phyloP scores from a whole-genome alignment of 2,113 vertebrate species.

The Lipotes vexillifer region DNA sequence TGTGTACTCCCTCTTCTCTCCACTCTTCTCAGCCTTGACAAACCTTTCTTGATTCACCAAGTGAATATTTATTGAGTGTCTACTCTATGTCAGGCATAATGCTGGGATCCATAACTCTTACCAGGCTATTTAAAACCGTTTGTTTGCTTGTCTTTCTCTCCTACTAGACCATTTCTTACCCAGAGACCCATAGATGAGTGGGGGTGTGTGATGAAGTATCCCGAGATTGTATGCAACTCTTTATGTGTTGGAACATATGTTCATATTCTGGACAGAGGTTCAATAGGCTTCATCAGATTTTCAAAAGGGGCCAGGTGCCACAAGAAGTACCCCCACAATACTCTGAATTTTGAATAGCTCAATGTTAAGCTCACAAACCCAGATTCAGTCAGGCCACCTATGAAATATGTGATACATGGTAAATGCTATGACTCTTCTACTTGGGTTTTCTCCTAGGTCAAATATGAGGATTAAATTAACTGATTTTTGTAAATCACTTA shows the following conservation, averaged over 20 bases:
- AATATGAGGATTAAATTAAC: neutral
- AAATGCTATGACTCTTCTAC: neutral
- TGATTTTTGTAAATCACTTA: neutral
- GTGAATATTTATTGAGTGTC: neutral
- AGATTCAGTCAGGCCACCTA: neutral
- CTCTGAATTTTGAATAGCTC: neutral
- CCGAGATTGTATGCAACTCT: neutral
- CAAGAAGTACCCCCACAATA: neutral
- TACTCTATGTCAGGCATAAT: neutral
- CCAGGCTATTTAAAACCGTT: neutral
- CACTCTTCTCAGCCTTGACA: neutral
- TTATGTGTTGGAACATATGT: neutral
- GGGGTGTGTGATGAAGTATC: neutral
- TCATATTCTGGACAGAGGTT: neutral
- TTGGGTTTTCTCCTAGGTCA: neutral
- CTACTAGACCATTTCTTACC: neutral
- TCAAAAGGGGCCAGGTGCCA: neutral
- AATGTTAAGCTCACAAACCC: neutral
- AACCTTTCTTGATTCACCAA: neutral
- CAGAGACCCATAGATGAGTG: neutral
- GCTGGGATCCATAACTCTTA: neutral
- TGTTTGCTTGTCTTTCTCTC: neutral
- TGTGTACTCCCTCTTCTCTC: neutral
- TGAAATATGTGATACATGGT: neutral
- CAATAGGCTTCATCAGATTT: neutral